Evolutionary conservation across 2,113 vertebrate genomes (phyloP).

Genomic region (Camelus dromedarius): DNA sequence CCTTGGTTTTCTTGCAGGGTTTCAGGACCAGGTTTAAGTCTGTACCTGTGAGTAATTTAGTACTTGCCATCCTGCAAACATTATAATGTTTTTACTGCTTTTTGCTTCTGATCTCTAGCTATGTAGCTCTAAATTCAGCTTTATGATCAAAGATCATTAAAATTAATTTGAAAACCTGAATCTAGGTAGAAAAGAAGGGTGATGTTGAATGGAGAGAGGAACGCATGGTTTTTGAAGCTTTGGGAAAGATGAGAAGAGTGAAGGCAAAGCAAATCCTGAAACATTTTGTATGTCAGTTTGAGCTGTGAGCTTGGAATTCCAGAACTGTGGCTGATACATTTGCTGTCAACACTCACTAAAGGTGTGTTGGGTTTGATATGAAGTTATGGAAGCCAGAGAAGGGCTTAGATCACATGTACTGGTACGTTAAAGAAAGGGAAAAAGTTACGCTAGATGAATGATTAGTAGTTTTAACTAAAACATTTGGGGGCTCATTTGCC

Average conservation of each 20-base stretch:
- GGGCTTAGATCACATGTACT: not conserved
- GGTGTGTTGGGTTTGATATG: not conserved
- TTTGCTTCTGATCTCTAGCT: not conserved
- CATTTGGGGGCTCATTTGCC: not conserved
- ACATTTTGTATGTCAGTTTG: not conserved
- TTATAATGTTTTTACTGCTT: not conserved
- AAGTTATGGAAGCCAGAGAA: not conserved
- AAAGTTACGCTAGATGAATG: not conserved
- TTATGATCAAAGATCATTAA: not conserved
- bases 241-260: not conserved
- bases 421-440: not conserved
- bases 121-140: not conserved
- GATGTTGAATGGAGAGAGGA: not conserved
- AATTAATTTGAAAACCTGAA: not conserved
- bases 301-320: not conserved
- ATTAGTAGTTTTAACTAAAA: not conserved
- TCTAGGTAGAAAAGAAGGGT: not conserved
- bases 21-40: not conserved
- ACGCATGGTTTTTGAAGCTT: not conserved
- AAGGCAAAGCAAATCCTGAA: not conserved
- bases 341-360: not conserved
- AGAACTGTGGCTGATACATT: accelerated
- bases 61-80: not conserved
- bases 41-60: not conserved
- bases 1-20: not conserved